Evolutionary conservation across 2,113 vertebrate genomes (phyloP), one percentile per base, ranked within the genome.

Genomic region (Varanus salvator): DNA sequence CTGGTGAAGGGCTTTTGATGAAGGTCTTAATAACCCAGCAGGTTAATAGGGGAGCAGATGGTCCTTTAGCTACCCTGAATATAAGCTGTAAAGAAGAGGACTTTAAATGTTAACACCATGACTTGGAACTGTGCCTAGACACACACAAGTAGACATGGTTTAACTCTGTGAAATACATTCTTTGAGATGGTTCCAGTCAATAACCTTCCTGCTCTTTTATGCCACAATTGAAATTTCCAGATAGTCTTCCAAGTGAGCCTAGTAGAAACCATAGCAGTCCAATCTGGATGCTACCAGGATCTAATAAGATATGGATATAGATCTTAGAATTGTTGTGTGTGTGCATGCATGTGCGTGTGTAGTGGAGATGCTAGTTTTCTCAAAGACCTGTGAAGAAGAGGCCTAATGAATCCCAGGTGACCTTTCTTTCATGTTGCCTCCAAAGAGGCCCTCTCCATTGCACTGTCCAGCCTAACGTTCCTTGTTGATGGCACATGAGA

Each of bases 341-440:
- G 64, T 66, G 64, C 14, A 66, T 66, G 64, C 21, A 3, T 23
- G 64, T 66, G 84, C 72, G 14, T 94, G 94, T 92, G 31, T 82
- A 64, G 60, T 64, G 21, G 60, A 64, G 60, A 64, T 64, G 19
- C 15, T 64, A 64, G 2, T 19, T 64, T 64, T 11, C 57, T 19
- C 21, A 5, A 19, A 21, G 60, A 21, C 17, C 60, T 21, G 60
- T 3, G 21, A 64, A 64, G 60, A 64, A 64, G 60, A 3, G 60
- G 3, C 15, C 60, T 19, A 19, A 64, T 19, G 60, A 64, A 64
- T 15, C 60, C 60, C 60, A 19, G 60, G 21, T 64, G 60, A 64
- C 17, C 17, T 15, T 19, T 64, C 60, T 14, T 64, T 64, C 60
- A 64, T 21, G 60, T 64, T 64, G 60, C 17, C 17, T 15, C 57